Conservation (phyloP, 2,113 vertebrate genomes). For the Etheostoma cragini region DNA sequence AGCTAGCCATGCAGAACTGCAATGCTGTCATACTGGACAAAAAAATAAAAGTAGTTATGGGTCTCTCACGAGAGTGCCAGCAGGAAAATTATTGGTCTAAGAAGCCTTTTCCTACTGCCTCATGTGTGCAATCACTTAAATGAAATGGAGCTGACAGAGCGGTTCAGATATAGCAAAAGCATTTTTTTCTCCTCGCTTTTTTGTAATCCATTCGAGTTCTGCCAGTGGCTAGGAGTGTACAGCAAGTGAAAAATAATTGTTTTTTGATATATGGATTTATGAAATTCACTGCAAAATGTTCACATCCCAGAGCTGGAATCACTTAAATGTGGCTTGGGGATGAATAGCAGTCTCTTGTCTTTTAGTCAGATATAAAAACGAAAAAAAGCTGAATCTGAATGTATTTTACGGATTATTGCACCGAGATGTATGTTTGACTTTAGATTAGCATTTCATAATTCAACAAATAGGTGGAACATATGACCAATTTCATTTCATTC, state of each 20-base stretch:
- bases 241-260: slow-evolving; percentile 2
- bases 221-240: not conserved
- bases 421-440: not conserved
- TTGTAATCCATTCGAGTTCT: slow-evolving; percentile 32
- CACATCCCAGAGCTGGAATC: not conserved
- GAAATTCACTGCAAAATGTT: slow-evolving; percentile 5
- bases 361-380: not conserved
- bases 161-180: not conserved
- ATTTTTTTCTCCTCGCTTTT: slow-evolving; percentile 8
- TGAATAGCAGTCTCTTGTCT: not conserved
- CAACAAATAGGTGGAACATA: not conserved
- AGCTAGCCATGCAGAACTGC: not conserved
- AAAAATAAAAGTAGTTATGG: slow-evolving; percentile 3
- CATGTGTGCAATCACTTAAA: slow-evolving; percentile 35
- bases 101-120: slow-evolving; percentile 7
- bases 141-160: slow-evolving; percentile 30
- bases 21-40: not conserved
- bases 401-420: not conserved
- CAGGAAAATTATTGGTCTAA: slow-evolving; percentile 29
- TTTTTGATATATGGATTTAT: not conserved
- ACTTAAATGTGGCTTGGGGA: not conserved
- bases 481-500: not conserved
- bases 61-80: slow-evolving; percentile 8
- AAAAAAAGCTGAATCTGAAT: not conserved
- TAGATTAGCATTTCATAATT: not conserved